Evolutionary conservation across 1,140 invertebrate genomes (phyloP), one percentile per base, ranked within the genome.

Genomic region (Heliothis subflexa): DNA sequence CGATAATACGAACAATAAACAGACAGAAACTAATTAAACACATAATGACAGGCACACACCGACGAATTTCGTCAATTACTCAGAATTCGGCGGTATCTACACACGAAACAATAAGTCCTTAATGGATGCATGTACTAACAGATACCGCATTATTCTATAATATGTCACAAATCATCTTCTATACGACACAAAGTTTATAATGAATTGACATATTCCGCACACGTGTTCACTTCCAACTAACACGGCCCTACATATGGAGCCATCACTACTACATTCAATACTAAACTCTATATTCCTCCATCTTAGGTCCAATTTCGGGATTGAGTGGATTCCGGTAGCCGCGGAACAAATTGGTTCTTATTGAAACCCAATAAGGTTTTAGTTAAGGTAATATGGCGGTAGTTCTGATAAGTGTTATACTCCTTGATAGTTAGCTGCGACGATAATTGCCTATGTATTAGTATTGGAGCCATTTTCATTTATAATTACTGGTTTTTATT

Each of bases 171-270:
- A 94, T 94, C 92, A 93, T 94, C 91, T 89, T 84, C 86, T 83
- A 89, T 85, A 83, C 84, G 86, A 89, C 89, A 92, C 90, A 90
- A 94, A 94, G 88, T 94, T 94, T 93, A 88, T 94, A 94, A 94
- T 92, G 89, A 93, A 94, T 92, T 94, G 92, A 93, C 90, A 92
- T 93, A 94, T 94, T 94, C 92, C 82, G 79, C 86, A 91, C 92
- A 94, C 91, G 91, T 93, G 92, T 86, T 91, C 90, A 80, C 82
- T 83, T 70, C 78, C 82, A 85, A 88, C 86, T 87, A 88, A 89
- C 88, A 83, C 81, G 83, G 79, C 74, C 64, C 83, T 84, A 86
- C 85, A 85, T 86, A 84, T 85, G 87, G 84, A 81, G 82, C 52
- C 81, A 72, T 76, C 79, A 59, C 66, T 81, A 3, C 1, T 13